phyloP scores from a whole-genome alignment of 2,888 invertebrate species.

The Noctuana brunneofusca region DNA sequence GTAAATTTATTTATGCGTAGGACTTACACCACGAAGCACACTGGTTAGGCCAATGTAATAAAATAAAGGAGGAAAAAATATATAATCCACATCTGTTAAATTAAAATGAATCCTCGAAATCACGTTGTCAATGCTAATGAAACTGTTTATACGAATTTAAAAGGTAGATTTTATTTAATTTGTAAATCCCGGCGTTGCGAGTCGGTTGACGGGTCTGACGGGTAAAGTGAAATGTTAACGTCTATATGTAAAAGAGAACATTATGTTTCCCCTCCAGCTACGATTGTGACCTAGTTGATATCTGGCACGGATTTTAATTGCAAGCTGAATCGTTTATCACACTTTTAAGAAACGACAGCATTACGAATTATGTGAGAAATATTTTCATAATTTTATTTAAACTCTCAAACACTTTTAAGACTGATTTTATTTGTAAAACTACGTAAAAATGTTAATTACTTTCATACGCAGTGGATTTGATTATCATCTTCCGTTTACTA shows the following conservation, averaged over 20 bases:
- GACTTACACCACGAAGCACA: neutral
- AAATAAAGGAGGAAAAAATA: conserved; percentile 4
- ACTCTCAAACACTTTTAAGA: neutral
- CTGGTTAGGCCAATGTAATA: conserved; percentile 6
- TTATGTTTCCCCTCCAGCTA: conserved; percentile 27
- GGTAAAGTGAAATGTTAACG: conserved; percentile 32
- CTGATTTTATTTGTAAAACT: neutral
- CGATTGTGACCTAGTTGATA: conserved; percentile 36
- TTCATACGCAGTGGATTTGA: neutral
- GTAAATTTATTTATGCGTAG: conserved; percentile 1
- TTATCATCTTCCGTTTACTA: neutral
- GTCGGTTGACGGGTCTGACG: conserved; percentile 19
- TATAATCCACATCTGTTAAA: conserved; percentile 19
- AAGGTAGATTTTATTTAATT: conserved; percentile 35
- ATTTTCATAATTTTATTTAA: conserved; percentile 2
- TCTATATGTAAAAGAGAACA: conserved; percentile 29
- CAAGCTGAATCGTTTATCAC: conserved; percentile 34
- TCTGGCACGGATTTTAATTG: conserved; percentile 35
- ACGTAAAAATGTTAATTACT: neutral
- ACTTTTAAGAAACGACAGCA: conserved; percentile 29
- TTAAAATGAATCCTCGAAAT: conserved; percentile 27
- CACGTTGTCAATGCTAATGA: conserved; percentile 32
- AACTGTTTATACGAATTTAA: conserved; percentile 31
- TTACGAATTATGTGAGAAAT: conserved; percentile 18
- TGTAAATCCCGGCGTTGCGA: conserved; percentile 29